Evolutionary conservation across 2,113 vertebrate genomes (phyloP), one percentile per base, ranked within the genome.

Genomic region (Eptesicus fuscus): DNA sequence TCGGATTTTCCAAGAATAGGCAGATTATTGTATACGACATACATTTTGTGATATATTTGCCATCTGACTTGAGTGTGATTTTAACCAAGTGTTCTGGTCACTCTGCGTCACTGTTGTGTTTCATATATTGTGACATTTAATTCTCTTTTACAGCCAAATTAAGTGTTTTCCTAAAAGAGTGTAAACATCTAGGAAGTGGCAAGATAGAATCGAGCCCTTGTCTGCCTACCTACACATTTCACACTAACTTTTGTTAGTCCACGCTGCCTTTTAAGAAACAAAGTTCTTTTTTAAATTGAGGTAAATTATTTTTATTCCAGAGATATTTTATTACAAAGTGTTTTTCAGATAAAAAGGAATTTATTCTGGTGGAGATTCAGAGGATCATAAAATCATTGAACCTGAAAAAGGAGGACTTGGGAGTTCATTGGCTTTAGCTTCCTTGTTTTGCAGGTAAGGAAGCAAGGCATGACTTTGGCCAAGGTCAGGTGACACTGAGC

Each of bases 331-430:
- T 96, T 82, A 70, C 40, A 47, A 74, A 74, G 70, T 79, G 42
- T 74, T 95, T 78, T 61, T 35, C 49, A 56, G 37, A 25, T 40
- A 42, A 22, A 93, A 91, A 74, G 71, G 63, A 88, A 80, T 65
- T 84, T 77, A 61, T 93, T 90, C 67, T 93, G 28, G 17, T 87
- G 7, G 95, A 73, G 65, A 78, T 78, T 74, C 71, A 91, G 47
- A 91, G 40, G 53, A 40, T 93, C 92, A 92, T 95, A 90, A 96
- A 97, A 90, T 83, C 88, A 92, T 37, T 37, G 94, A 94, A 85
- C 83, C 83, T 56, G 71, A 86, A n/a, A 69, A 84, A 91, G 56
- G 78, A 85, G 85, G 88, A 83, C 87, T 85, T 82, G 37, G 56
- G 91, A 77, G 84, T 80, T 91, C 23, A 5, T 83, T 93, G 87